These are phyloP conservation scores for Chanos chanos DNA, from an alignment of 2,797 vertebrate species.

Conservation along the genomic window DNA sequence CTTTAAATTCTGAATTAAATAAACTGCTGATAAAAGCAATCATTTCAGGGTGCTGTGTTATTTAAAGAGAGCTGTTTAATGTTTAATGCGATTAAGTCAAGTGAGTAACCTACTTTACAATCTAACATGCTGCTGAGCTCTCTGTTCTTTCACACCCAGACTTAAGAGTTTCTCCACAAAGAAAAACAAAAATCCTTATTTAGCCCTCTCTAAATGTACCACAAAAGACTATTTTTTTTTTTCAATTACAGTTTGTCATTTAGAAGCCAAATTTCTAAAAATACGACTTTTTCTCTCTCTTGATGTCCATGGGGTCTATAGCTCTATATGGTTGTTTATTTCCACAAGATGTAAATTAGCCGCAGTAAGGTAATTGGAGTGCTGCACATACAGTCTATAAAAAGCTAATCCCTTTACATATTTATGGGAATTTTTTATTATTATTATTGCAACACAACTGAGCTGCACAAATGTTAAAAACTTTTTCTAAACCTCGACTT, in stretches of 20 bases:
- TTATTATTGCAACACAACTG: too few species aligned
- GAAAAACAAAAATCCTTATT: constrained; percentile 18
- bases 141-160: constrained; percentile 16
- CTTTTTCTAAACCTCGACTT: too few species aligned
- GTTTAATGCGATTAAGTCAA: constrained; percentile 53
- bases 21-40: constrained; percentile 35
- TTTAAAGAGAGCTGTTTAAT: constrained; percentile 52
- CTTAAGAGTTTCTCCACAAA: background rate
- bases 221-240: background rate
- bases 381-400: too few species aligned
- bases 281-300: background rate
- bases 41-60: constrained; percentile 47
- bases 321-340: too few species aligned
- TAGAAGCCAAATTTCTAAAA: background rate
- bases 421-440: too few species aligned
- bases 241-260: constrained; percentile 5
- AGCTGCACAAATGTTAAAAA: too few species aligned
- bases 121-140: constrained; percentile 8
- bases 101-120: constrained; percentile 54
- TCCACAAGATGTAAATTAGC: constrained; percentile 23
- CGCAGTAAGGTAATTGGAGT: too few species aligned
- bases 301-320: background rate
- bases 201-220: constrained; percentile 5
- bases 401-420: too few species aligned
- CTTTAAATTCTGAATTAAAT: constrained; percentile 16